Evolutionary conservation across 2,888 invertebrate species (phyloP), one percentile per base, ranked within the genome.

Genomic region (Merodon equestris): DNA sequence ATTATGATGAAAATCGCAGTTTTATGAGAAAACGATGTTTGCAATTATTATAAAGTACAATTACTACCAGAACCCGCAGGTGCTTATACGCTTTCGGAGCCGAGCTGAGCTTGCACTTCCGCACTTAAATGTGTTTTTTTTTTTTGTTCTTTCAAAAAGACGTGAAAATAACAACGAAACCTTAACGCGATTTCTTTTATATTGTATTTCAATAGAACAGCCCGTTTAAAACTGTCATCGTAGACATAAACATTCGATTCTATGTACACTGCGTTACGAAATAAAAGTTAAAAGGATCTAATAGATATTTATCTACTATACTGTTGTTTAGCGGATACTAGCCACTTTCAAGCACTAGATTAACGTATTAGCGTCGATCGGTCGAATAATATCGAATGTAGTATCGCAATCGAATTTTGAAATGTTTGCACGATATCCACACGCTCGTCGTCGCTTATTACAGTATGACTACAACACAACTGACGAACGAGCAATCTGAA

Each of bases 401-500:
- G 42, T 77, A 77, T 77, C 73, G 77, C 73, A 77, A 73, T 77
- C 61, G 60, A 47, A 73, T 77, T 77, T 77, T 48, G 77, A 77
- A 77, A 77, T 68, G 67, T 54, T 77, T 63, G 53, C 77, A 67
- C 67, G 38, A 57, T 34, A 61, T 45, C 40, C 42, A 56, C 17
- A 36, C 40, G 50, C 53, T 60, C n/a, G 50, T 53, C 19, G 45
- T 27, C 13, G 36, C 2, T 40, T 40, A n/a, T 9, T 40, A n/a
- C 3, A 40, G 9, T 13, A 36, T 48, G 36, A 38, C 53, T 19
- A 40, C 9, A 42, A 57, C 53, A 47, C 71, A 36, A 64, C 71
- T 72, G 51, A 53, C 73, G 48, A 53, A 67, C 67, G 73, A 67
- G 77, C 77, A 58, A 72, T 67, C 63, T 77, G 19, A 68, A 73